Percentiles rank a stretch among this genome's conserved stretches.
phyloP scores from a whole-genome alignment of 2,888 invertebrate genomes.

The Alitta virens region DNA sequence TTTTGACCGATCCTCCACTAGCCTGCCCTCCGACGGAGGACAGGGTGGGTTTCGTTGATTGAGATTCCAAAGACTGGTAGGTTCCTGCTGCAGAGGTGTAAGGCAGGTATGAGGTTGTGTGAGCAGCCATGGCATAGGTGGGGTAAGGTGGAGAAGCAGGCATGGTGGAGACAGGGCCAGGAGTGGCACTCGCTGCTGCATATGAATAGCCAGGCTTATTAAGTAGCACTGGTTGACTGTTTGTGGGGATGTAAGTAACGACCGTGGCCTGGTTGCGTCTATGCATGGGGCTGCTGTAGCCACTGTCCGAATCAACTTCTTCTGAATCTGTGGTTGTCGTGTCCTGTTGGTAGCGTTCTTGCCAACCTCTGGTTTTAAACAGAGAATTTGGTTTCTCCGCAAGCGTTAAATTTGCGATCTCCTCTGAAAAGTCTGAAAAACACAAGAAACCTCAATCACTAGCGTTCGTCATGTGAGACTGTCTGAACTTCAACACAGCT shows the following conservation, averaged over 20 bases:
- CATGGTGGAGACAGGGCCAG: background rate
- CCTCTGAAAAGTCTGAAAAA: conserved; percentile 46
- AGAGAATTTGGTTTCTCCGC: conserved; percentile 43
- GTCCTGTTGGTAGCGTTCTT: conserved; percentile 14
- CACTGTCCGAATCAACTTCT: conserved; percentile 45
- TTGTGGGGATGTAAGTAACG: background rate
- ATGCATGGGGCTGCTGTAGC: conserved; percentile 48
- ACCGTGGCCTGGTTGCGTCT: conserved; percentile 41
- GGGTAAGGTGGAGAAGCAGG: background rate
- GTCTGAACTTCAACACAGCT: background rate
- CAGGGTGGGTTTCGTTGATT: background rate
- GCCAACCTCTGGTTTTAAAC: conserved; percentile 25
- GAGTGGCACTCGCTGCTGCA: background rate
- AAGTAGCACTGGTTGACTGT: background rate
- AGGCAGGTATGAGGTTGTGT: background rate
- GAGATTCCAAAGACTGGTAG: background rate
- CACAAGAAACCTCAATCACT: background rate
- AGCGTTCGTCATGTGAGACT: background rate
- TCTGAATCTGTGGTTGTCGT: conserved; percentile 24
- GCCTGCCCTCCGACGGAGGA: background rate
- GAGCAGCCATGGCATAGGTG: background rate
- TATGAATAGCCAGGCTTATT: background rate
- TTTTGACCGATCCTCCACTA: conserved; percentile 1
- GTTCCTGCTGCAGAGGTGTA: background rate
- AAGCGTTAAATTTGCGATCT: conserved; percentile 42